phyloP scores from a whole-genome alignment of 2,888 invertebrate species.

The Pelosia muscerda region DNA sequence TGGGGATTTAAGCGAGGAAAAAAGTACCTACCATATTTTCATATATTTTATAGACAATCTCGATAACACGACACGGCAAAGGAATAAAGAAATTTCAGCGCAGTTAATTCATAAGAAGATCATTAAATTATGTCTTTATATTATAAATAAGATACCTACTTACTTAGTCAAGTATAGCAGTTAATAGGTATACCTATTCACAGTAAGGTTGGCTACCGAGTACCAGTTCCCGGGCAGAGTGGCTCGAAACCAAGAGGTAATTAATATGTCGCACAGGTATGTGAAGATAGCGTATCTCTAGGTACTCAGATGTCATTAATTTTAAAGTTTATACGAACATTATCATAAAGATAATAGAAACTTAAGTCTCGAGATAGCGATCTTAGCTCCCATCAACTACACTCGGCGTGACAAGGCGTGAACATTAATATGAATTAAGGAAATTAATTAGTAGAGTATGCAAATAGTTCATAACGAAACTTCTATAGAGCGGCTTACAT shows the following conservation, averaged over 20 bases:
- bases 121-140: background rate
- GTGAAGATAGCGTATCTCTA: background rate
- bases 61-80: no score
- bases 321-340: background rate
- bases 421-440: constrained; percentile 38
- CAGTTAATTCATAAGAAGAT: no score
- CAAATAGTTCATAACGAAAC: constrained; percentile 39
- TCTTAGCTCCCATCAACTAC: constrained; percentile 17
- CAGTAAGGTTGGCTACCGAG: background rate
- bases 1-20: no score
- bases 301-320: background rate
- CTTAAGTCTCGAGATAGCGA: constrained; percentile 15
- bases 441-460: constrained; percentile 46
- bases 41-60: no score
- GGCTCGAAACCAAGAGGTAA: background rate
- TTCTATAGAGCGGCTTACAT: constrained; percentile 33
- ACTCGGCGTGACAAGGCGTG: constrained; percentile 48
- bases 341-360: constrained; percentile 29
- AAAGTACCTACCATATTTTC: no score
- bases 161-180: no score
- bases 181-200: background rate
- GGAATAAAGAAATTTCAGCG: no score
- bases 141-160: background rate
- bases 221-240: background rate
- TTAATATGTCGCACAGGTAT: constrained; percentile 3